Evolutionary conservation across 2,797 vertebrate species (phyloP), one percentile per base, ranked within the genome.

Genomic region (Hybognathus amarus): DNA sequence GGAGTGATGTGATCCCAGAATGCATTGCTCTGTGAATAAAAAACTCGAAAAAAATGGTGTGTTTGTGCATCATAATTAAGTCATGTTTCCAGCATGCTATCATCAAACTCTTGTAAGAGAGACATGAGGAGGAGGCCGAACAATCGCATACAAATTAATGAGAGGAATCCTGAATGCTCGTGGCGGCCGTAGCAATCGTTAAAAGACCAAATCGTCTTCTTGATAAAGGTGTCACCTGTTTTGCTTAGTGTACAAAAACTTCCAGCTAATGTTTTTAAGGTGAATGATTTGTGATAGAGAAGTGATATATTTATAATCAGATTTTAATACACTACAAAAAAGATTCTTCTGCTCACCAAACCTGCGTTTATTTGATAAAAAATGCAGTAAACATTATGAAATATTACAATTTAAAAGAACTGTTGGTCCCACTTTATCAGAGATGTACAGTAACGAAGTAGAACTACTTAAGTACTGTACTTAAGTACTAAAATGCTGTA

Each of bases 11-110:
- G 17, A 30, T 80, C 68, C 68, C 68, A 73, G 38, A 81, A 71
- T 73, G 68, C 54, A 63, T 11, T 73, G 78, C 66, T 42, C 50
- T 20, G n/a, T 30, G 11, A 59, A n/a, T n/a, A n/a, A n/a, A 54
- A 56, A 36, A 36, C 33, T 36, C 33, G 0, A 70, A 69, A 42
- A 27, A 27, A 12, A n/a, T n/a, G 20, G 17, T 76, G 11, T 38
- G 22, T 76, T 75, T 24, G 36, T 76, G 15, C 17, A 24, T 76
- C n/a, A 27, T 76, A 6, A 61, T 42, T 52, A 22, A 27, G 52
- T 73, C 12, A 52, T 50, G 45, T 71, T 33, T 66, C 27, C 10
- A 73, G 42, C 15, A 42, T 69, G 67, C 24, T 18, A 70, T 27
- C 0, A 2, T 47, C 42, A 50, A 71, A 71, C 45, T 50, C 18